Evolutionary conservation across 2,113 vertebrate genomes (phyloP), one percentile per base, ranked within the genome.

Genomic region (Brachypodius melanocephalos): DNA sequence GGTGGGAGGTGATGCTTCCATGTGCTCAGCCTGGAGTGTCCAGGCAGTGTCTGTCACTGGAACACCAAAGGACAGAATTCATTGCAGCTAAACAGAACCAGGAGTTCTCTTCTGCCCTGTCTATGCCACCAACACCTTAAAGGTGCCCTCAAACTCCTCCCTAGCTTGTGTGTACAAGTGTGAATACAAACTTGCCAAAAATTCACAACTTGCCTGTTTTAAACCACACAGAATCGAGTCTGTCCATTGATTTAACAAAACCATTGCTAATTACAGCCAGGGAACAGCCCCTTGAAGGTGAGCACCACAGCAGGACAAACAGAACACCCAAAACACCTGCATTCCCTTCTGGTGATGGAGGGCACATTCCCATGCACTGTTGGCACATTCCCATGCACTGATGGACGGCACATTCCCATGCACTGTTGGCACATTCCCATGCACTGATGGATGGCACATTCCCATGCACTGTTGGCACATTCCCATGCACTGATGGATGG

Each of bases 141-240:
- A 57, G 38, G 25, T 21, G 49, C 21, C 45, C 29, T 42, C 45
- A 6, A 18, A 36, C 19, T 11, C n/a, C 34, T 80, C 14, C 34
- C n/a, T 20, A 6, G 21, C 26, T 21, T 9, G 10, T 12, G 14
- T 29, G 31, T n/a, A 6, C 13, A 3, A 7, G 11, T 2, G 8
- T 25, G 59, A 67, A 21, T 16, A 12, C 17, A 29, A 26, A 58
- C 48, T 46, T n/a, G 17, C 9, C 8, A 6, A 12, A 31, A 58
- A 45, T 28, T 11, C 48, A 19, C 29, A 4, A 1, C 14, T 80
- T 21, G 7, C 0, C 0, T 25, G 8, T 68, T 80, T 62, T 17
- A 20, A 38, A 38, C n/a, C 10, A 5, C 32, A 24, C 38, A 22
- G 26, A 55, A 38, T 69, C 0, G 0, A 46, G 49, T 34, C 28